These are phyloP conservation scores for Pasiphila rectangulata DNA, from an alignment of 2,888 invertebrate genomes.

Conservation along the genomic window DNA sequence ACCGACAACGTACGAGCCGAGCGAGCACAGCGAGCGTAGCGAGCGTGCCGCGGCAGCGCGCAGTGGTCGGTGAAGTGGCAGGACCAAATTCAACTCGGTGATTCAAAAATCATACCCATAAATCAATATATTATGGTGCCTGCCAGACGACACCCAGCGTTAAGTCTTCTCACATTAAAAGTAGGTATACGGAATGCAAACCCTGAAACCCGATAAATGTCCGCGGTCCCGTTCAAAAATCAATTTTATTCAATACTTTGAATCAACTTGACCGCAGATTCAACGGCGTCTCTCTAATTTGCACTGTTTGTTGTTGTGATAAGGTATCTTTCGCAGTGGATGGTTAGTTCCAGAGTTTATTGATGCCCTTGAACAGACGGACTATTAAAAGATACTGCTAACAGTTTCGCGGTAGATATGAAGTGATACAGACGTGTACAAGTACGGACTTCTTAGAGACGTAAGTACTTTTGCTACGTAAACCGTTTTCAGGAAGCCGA, in stretches of 20 bases:
- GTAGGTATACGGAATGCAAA: no score
- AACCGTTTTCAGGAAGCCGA: not conserved
- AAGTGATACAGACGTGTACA: constrained; percentile 36
- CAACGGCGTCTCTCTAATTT: not conserved
- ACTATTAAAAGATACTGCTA: constrained; percentile 21
- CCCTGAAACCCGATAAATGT: no score
- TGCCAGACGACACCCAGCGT: no score
- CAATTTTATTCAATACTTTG: not conserved
- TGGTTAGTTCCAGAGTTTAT: constrained; percentile 5
- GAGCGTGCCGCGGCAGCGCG: no score
- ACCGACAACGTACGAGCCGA: no score
- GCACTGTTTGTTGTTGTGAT: constrained; percentile 5
- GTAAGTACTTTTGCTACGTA: constrained; percentile 1
- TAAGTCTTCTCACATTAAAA: no score
- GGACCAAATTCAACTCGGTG: no score
- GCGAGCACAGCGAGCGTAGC: no score
- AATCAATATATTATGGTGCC: no score
- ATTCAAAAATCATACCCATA: no score
- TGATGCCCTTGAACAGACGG: constrained; percentile 16
- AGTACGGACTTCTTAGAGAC: constrained; percentile 9
- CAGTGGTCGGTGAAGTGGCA: no score
- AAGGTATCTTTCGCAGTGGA: constrained; percentile 12
- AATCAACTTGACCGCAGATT: not conserved
- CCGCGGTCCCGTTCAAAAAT: not conserved
- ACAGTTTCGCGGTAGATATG: constrained; percentile 44